Evolutionary conservation across 2,113 vertebrate genomes (phyloP).

Genomic region (Saguinus midas): DNA sequence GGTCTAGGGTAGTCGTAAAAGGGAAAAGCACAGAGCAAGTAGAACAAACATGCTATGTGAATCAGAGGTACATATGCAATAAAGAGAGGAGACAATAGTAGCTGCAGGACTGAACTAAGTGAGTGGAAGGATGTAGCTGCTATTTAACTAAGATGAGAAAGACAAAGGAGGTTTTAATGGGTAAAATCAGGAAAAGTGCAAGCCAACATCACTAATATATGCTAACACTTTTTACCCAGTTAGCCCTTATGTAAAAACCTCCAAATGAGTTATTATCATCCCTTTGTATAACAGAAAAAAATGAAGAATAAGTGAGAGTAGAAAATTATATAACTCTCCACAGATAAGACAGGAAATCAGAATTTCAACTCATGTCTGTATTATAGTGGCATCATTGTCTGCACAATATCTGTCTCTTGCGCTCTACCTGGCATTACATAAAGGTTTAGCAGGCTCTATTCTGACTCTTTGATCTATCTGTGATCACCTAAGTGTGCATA

Average conservation of each 20-base stretch:
- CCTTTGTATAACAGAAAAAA: background rate
- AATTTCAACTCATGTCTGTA: background rate
- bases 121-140: background rate
- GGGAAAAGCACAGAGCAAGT: background rate
- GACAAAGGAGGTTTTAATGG: background rate
- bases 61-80: background rate
- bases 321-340: background rate
- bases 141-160: background rate
- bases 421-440: background rate
- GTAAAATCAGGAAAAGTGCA: background rate
- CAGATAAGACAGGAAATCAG: background rate
- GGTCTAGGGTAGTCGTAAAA: rapidly evolving
- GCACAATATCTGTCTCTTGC: background rate
- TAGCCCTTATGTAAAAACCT: background rate
- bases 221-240: background rate
- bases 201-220: background rate
- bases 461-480: background rate
- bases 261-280: background rate
- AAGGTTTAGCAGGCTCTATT: background rate
- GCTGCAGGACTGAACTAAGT: background rate
- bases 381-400: background rate
- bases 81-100: background rate
- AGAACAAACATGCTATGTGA: background rate
- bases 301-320: background rate
- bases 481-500: background rate